Percentiles rank a stretch among this genome's conserved stretches.
Evolutionary conservation across 1,140 invertebrate genomes (phyloP).

Genomic region (Drosophila azteca): DNA sequence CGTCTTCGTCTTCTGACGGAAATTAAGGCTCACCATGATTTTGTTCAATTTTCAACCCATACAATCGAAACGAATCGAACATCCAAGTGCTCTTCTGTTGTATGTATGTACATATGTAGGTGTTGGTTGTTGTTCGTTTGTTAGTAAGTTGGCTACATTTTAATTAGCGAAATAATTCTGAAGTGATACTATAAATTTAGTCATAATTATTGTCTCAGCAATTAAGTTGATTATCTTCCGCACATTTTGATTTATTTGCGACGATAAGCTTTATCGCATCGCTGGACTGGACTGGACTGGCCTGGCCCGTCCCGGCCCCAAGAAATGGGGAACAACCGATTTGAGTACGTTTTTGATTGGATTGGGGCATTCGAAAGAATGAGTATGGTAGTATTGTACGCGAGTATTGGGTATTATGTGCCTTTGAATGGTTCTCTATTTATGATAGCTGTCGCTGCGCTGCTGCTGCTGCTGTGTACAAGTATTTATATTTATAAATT

Average conservation of each 20-base stretch:
- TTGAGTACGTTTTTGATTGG: constrained; percentile 19
- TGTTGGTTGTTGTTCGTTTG: constrained; percentile 5
- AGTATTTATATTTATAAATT: constrained; percentile 50
- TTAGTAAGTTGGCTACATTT: constrained; percentile 63
- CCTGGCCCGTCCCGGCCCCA: too few species aligned
- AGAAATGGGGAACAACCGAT: constrained; percentile 10
- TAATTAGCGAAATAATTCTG: constrained; percentile 79
- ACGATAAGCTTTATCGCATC: constrained; percentile 53
- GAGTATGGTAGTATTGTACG: not conserved
- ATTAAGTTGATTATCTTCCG: constrained; percentile 74
- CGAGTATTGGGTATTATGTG: not conserved
- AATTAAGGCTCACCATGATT: constrained; percentile 54
- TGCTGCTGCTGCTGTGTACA: not conserved
- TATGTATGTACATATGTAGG: too few species aligned
- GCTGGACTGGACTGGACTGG: too few species aligned
- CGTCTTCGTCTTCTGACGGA: constrained; percentile 17
- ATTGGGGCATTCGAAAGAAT: constrained; percentile 5
- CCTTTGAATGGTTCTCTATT: constrained; percentile 3
- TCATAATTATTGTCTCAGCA: constrained; percentile 79
- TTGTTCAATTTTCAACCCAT: constrained; percentile 43
- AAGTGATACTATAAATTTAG: constrained; percentile 81
- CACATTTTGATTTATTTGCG: constrained; percentile 72
- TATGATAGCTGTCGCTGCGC: not conserved
- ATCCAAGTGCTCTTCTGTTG: constrained; percentile 21
- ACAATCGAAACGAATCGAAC: constrained; percentile 15